Base-by-base conservation (phyloP, 2,888 invertebrate species). In the Ophonus ardosiacus region DNA sequence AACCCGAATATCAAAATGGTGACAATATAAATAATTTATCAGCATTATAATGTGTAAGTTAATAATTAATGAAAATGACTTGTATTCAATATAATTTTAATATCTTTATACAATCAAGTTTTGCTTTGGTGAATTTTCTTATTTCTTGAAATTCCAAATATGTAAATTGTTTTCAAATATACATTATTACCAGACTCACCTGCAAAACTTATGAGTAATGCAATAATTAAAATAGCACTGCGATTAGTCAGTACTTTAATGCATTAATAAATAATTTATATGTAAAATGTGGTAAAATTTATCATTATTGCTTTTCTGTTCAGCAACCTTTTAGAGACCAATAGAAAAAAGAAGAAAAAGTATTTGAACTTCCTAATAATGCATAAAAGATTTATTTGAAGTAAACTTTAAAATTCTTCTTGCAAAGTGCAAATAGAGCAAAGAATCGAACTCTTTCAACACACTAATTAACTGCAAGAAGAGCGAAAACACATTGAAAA, bases 381-480 rank as follows among this genome's bases (percentile, higher is more conserved):
- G 63, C 63, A 21, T 24, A 63, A 63, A 21, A 63, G 63, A 18
- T 21, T 61, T 59, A 13, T 51, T 51, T 51, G 43, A 51, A 51
- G 43, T 13, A 13, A 13, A 51, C 43, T 51, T 51, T 51, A 51
- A 51, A 51, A 51, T 51, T 51, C 43, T 51, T 51, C 43, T 51
- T 13, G 43, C 43, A 51, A 51, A 51, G 43, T 51, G 43, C 43
- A 43, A 43, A 43, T 10, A 43, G 7, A 43, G 10, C 13, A 15
- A 57, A 57, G 7, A n/a, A 57, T n/a, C 63, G 3, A 63, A 63
- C 63, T 63, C 24, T 63, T 15, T 63, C 63, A 63, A 18, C 63
- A 63, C 63, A 21, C 24, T 63, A 63, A 63, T 63, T 63, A 63
- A 63, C 63, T 63, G 63, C 63, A 63, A 63, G 24, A 63, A 61